Evolutionary conservation across 1,140 invertebrate species (phyloP), one percentile per base, ranked within the genome.

Genomic region (Telenomus remus): DNA sequence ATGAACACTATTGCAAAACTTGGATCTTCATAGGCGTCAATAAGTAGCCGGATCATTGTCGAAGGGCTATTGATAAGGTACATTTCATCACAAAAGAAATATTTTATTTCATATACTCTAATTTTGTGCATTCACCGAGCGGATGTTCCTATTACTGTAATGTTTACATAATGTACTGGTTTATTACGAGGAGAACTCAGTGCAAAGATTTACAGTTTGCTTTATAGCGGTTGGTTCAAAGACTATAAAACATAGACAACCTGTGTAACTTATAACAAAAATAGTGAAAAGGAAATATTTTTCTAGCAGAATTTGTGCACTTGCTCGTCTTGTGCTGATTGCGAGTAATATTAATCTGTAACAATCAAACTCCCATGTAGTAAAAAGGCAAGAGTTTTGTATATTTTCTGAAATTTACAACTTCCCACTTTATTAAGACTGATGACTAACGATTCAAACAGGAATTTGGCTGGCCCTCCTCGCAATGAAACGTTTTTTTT

Each of bases 391-490:
- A 27, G n/a, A n/a, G 19, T 27, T 27, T 27, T 27, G 19, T 27
- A 27, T 27, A 27, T 27, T 27, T 27, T 27, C 2, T 39, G 37
- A 59, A 12, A 19, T 19, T 10, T 56, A 11, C 34, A 65, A 55
- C 49, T 15, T 43, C 16, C 43, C 46, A 49, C 43, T 65, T 65
- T 34, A 56, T 65, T 65, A 65, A 65, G 63, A 65, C 63, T 65
- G 63, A 63, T 39, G 42, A 54, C 12, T 42, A 55, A 54, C 49
- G 47, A 43, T 65, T 56, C 8, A 57, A n/a, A 14, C 16, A 11
- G 15, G 11, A 43, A n/a, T 50, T 57, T 12, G 1, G 13, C 4
- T 44, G 16, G 6, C 8, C 43, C 65, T 69, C 56, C 66, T 61
- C 51, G 59, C 37, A 55, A 27, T 56, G 43, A 55, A 43, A 34